Conservation (phyloP, 1,140 invertebrate species). For the Drosophila azteca region DNA sequence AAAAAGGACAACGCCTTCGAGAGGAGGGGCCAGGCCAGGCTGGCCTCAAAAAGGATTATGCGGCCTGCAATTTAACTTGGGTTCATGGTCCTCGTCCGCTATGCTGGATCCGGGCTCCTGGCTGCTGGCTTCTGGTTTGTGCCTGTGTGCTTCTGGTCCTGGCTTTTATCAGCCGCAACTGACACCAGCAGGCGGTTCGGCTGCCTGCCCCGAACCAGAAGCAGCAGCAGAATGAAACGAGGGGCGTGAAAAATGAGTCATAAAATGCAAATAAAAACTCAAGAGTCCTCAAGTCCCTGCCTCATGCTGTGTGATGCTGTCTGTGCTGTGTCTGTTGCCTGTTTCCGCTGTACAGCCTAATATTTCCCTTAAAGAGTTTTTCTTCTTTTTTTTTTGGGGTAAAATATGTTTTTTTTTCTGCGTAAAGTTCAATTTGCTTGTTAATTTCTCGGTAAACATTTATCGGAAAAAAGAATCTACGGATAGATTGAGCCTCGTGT, state of each 20-base stretch:
- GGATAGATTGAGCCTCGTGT: constrained; percentile 31
- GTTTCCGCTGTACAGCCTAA: constrained; percentile 19
- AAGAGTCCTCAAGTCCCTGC: constrained; percentile 49
- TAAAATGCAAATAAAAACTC: constrained; percentile 81
- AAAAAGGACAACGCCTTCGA: constrained; percentile 53
- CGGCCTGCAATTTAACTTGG: constrained; percentile 61
- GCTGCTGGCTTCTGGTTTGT: too few relatives aligned
- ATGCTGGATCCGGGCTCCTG: constrained; percentile 38
- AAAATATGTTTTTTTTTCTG: constrained; percentile 14
- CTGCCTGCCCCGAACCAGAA: background rate
- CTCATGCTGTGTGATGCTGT: background rate
- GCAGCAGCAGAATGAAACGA: too few relatives aligned
- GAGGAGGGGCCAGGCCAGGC: background rate
- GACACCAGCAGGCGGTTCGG: constrained; percentile 60
- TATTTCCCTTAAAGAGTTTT: constrained; percentile 41
- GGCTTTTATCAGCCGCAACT: constrained; percentile 76
- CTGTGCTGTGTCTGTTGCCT: constrained; percentile 15
- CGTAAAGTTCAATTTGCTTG: constrained; percentile 69
- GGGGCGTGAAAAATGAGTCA: constrained; percentile 76
- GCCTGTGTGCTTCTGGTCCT: constrained; percentile 29
- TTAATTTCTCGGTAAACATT: constrained; percentile 66
- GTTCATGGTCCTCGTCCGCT: constrained; percentile 11
- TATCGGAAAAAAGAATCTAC: constrained; percentile 1
- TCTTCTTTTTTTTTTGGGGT: constrained; percentile 7
- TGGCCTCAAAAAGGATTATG: constrained; percentile 69